phyloP scores from a whole-genome alignment of 2,888 invertebrate species.

The Leptopilina syphax region DNA sequence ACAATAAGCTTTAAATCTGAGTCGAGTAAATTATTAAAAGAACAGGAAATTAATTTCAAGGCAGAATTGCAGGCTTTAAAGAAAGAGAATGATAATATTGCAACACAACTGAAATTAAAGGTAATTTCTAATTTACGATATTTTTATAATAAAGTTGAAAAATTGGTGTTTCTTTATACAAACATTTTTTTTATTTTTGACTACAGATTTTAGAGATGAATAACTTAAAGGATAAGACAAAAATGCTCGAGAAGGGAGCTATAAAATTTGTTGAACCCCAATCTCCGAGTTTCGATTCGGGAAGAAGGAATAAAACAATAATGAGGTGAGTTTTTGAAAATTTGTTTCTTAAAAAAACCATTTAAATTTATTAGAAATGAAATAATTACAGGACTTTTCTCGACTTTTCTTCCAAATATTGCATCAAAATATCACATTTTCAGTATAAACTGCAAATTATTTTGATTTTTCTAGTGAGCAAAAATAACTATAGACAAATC shows the following conservation, averaged over 20 bases:
- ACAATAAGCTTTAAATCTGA: conserved; percentile 65
- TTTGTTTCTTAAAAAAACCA: conserved; percentile 20
- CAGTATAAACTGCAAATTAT: no score
- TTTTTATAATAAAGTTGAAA: background rate
- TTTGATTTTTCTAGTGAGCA: no score
- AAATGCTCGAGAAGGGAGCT: conserved; percentile 65
- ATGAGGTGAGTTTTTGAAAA: conserved; percentile 55
- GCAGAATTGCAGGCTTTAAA: conserved; percentile 62
- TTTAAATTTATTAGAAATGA: background rate
- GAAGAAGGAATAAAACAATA: conserved; percentile 55
- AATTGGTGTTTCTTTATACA: background rate
- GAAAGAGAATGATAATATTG: conserved; percentile 69
- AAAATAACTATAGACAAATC: no score
- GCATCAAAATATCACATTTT: no score
- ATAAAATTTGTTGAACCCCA: conserved; percentile 69
- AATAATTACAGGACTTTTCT: no score
- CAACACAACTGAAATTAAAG: conserved; percentile 69
- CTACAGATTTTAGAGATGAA: conserved; percentile 65
- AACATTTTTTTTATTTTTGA: conserved; percentile 23
- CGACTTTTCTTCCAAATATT: no score
- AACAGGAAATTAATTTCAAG: conserved; percentile 63
- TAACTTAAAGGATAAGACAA: conserved; percentile 66
- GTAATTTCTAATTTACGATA: conserved; percentile 50
- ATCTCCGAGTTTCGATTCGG: conserved; percentile 53
- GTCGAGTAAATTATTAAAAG: conserved; percentile 64